Conservation (phyloP, 1,140 invertebrate species). For the Caenorhabditis latens region DNA sequence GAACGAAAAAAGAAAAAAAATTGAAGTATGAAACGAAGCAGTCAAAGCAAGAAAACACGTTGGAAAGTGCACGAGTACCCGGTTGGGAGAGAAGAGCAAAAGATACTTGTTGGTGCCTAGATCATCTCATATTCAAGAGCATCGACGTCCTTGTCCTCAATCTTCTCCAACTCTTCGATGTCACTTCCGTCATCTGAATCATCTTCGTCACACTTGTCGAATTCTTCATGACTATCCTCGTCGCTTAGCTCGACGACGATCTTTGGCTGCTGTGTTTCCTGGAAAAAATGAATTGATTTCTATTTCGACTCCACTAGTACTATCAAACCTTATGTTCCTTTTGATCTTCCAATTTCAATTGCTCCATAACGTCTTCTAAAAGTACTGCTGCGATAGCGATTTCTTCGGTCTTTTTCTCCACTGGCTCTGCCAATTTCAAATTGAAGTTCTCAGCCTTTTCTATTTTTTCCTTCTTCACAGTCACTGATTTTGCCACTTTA, state of each 20-base stretch:
- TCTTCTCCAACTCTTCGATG: conserved; percentile 50
- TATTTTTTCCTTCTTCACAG: not conserved
- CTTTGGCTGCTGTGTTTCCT: not conserved
- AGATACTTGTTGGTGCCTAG: not conserved
- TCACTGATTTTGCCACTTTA: conserved; percentile 27
- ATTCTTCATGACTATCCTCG: conserved; percentile 16
- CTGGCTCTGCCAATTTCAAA: not conserved
- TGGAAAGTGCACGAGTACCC: conserved; percentile 49
- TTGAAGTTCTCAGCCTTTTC: not conserved
- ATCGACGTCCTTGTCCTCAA: conserved; percentile 46
- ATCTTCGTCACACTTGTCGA: conserved; percentile 7
- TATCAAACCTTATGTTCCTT: not conserved
- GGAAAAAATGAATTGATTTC: not conserved
- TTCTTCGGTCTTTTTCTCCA: not conserved
- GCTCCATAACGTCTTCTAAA: conserved; percentile 36
- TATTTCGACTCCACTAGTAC: not conserved
- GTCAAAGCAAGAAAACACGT: conserved; percentile 40
- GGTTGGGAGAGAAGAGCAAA: conserved; percentile 15
- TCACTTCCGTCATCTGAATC: conserved; percentile 45
- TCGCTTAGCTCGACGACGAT: not conserved
- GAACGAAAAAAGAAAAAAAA: not conserved
- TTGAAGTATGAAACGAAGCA: not conserved
- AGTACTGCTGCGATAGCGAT: not conserved
- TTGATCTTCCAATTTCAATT: not conserved
- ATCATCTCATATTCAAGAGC: conserved; percentile 47